These are phyloP conservation scores for Nomada hirtipes DNA, from an alignment of 2,888 invertebrate genomes.

Conservation along the genomic window DNA sequence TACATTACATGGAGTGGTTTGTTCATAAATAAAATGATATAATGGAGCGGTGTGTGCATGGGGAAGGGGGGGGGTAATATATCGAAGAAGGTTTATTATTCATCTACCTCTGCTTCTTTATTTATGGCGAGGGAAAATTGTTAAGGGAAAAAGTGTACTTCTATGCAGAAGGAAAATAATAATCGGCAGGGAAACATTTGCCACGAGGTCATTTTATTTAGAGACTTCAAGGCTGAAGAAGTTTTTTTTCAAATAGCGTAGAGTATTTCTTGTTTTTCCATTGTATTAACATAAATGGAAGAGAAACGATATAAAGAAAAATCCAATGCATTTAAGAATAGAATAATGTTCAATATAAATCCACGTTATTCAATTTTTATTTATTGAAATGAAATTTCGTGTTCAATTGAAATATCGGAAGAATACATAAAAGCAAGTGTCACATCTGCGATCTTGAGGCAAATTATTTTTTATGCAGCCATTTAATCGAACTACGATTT, in stretches of 20 bases:
- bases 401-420: too few relatives aligned
- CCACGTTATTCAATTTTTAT: too few relatives aligned
- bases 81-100: background rate
- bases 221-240: background rate
- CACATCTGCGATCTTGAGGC: too few relatives aligned
- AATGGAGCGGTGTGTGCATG: background rate
- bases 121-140: background rate
- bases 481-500: too few relatives aligned
- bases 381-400: too few relatives aligned
- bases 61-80: background rate
- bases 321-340: too few relatives aligned
- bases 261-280: background rate
- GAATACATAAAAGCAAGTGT: too few relatives aligned
- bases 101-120: too few relatives aligned
- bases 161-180: constrained; percentile 1
- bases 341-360: too few relatives aligned
- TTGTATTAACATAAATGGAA: background rate
- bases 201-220: constrained; percentile 3
- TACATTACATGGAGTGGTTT: too few relatives aligned
- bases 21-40: background rate
- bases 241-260: background rate
- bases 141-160: background rate
- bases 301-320: too few relatives aligned
- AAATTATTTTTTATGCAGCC: too few relatives aligned
- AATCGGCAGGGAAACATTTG: background rate